A percentile compares a stretch with the other conserved stretches of the same genome.
Conservation (phyloP, 2,113 vertebrate genomes). For the Bubalus kerabau region DNA sequence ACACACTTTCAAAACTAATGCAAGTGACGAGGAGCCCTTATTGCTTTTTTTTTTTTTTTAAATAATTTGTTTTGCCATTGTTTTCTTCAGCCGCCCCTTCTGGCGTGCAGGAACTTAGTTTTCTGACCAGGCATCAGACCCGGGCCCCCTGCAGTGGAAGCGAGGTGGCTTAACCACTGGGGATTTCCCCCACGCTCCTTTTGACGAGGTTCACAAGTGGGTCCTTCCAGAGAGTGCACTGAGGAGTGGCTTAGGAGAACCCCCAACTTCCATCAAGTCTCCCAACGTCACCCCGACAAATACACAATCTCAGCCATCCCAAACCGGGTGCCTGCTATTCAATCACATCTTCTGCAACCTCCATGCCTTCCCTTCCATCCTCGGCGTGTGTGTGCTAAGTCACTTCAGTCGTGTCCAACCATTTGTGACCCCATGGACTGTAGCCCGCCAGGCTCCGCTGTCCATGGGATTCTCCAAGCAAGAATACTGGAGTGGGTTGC, state of each 20-base stretch:
- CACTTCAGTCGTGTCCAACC: not conserved
- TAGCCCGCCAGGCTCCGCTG: not conserved
- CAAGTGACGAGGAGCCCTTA: accelerated
- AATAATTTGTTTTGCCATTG: not conserved
- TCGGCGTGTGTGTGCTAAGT: not conserved
- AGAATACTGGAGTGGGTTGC: not conserved
- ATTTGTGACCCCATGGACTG: accelerated
- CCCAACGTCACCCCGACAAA: too few relatives aligned
- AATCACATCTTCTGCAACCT: not conserved
- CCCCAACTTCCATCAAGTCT: too few relatives aligned
- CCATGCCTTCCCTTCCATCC: accelerated
- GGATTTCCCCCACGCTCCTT: not conserved
- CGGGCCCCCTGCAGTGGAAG: not conserved
- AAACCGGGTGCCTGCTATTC: not conserved
- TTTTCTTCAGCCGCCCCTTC: not conserved
- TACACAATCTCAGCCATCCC: not conserved
- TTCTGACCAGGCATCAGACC: not conserved
- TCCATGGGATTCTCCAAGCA: not conserved
- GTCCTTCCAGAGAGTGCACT: not conserved
- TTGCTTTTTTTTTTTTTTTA: not conserved
- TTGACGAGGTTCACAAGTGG: accelerated
- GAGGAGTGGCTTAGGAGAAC: too few relatives aligned
- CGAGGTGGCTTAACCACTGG: not conserved
- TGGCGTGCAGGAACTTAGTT: not conserved
- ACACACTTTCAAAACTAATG: not conserved